Percentiles rank a stretch among this genome's conserved stretches.
Conservation (phyloP, 35 echinoderm and acorn worm genomes). For the Diadema setosum region DNA sequence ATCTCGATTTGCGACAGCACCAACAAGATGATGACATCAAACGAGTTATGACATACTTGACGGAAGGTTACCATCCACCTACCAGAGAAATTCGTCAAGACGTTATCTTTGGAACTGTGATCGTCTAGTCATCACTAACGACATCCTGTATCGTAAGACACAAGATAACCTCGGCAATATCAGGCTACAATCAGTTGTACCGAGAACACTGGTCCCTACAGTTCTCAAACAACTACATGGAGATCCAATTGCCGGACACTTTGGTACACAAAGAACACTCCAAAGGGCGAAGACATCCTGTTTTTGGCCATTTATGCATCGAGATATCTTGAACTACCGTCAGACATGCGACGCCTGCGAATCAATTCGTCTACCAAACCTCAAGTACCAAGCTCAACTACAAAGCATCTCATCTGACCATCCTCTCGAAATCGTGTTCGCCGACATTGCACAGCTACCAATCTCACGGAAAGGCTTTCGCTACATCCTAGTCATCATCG, state of each 20-base stretch:
- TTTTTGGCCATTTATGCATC: background rate
- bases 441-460: background rate
- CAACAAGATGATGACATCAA: too few relatives aligned
- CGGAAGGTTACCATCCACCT: too few relatives aligned
- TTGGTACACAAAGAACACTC: background rate
- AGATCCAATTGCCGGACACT: background rate
- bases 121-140: too few relatives aligned
- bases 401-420: background rate
- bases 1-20: too few relatives aligned
- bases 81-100: too few relatives aligned
- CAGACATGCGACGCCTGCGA: background rate
- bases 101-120: too few relatives aligned
- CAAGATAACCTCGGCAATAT: background rate
- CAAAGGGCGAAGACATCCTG: background rate
- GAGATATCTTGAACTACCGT: background rate
- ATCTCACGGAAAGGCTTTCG: background rate
- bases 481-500: conserved; percentile 1
- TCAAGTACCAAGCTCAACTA: background rate
- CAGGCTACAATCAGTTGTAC: background rate
- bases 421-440: background rate
- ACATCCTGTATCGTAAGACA: too few relatives aligned
- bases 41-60: too few relatives aligned
- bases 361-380: background rate
- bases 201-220: background rate
- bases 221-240: background rate